Evolutionary conservation across 2,888 invertebrate genomes (phyloP), one percentile per base, ranked within the genome.

Genomic region (Epistrophe grossulariae): DNA sequence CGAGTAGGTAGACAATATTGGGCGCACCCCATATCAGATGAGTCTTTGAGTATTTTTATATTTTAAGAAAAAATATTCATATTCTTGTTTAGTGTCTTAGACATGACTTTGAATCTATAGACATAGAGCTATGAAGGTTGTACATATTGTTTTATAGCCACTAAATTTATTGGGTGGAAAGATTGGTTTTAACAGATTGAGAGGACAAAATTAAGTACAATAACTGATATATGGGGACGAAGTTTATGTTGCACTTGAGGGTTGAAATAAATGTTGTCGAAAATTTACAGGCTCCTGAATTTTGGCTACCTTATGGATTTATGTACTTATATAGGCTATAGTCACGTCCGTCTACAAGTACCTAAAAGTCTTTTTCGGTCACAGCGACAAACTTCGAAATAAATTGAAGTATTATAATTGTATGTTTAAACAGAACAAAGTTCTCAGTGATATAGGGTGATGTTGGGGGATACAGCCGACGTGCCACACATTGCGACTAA

Each of bases 121-220:
- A 70, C 45, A 24, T 24, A 24, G 24, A 10, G 19, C 8, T 40
- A 19, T 13, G 19, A 8, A 38, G 19, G 68, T 68, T 52, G 35
- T 68, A 35, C 38, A 38, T 40, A 55, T 57, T 43, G 48, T 40
- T 88, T 83, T 85, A 88, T 83, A 68, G 83, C 55, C 79, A 83
- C 77, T 84, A 55, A 83, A 83, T 88, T 85, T 88, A 88, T 88
- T 83, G 80, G 35, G 72, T 88, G 83, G 88, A 85, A 88, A 79
- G 73, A 81, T 81, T 78, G 85, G 62, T 81, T 57, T 52, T 28
- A 66, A 52, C 43, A 70, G 74, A 74, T 64, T 84, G 70, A 71
- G 40, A 64, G 24, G 62, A 60, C 50, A 45, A 64, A 55, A 45
- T 40, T 71, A 55, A 19, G 57, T 77, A 31, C 31, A 35, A 31